These are phyloP conservation scores for Ochotona curzoniae DNA, from an alignment of 2,113 vertebrate genomes.

Conservation along the genomic window DNA sequence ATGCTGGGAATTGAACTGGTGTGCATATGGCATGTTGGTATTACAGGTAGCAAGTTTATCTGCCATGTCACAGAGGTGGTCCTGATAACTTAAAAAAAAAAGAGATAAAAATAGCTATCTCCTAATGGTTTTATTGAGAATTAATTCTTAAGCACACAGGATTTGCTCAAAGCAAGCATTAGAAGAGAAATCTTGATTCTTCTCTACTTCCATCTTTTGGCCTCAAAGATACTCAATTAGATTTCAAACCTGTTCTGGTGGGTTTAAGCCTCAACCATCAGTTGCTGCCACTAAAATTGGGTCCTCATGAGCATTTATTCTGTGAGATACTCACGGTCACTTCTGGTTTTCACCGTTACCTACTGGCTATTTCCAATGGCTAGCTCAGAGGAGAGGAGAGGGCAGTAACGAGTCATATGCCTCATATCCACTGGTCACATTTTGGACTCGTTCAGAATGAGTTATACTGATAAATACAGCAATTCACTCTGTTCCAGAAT, in stretches of 20 bases:
- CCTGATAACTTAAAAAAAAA: too few species aligned
- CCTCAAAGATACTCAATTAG: background rate
- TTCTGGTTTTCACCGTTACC: background rate
- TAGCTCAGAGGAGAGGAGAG: background rate
- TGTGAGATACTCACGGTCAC: background rate
- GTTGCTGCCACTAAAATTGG: background rate
- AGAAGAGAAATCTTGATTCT: background rate
- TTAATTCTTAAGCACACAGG: background rate
- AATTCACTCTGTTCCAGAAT: background rate
- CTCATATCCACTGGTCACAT: background rate
- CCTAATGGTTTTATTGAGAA: background rate
- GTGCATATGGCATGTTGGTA: too few species aligned
- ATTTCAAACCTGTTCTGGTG: background rate
- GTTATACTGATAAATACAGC: background rate
- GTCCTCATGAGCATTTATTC: background rate
- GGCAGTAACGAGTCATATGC: background rate
- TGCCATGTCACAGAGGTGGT: too few species aligned
- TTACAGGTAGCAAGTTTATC: too few species aligned
- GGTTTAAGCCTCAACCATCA: background rate
- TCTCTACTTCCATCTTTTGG: background rate
- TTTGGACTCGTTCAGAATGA: background rate
- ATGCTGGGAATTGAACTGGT: too few species aligned
- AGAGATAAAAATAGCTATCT: background rate
- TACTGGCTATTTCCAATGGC: background rate
- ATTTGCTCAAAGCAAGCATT: conserved; percentile 1